Conservation (phyloP, 2,888 invertebrate species). For the Carcina quercana region DNA sequence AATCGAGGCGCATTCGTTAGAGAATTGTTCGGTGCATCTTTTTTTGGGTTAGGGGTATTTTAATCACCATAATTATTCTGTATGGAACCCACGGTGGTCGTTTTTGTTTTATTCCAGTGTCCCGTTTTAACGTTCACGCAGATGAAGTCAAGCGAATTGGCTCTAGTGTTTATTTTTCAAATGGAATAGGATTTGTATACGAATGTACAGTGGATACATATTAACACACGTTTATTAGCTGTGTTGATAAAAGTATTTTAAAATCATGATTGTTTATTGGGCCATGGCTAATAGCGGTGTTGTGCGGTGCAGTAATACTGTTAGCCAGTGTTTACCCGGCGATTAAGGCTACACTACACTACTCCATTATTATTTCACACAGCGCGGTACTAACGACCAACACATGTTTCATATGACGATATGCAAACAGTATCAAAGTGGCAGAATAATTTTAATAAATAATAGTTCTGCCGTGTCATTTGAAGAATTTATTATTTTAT, state of each 20-base stretch:
- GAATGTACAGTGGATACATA: no score
- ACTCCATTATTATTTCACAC: slow-evolving; percentile 18
- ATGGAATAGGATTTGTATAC: no score
- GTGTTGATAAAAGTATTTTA: slow-evolving; percentile 7
- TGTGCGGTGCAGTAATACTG: slow-evolving; percentile 1
- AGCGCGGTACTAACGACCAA: slow-evolving; percentile 10
- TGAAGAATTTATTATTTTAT: no score
- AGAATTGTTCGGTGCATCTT: no score
- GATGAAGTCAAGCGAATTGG: neutral
- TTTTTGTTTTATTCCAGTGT: neutral
- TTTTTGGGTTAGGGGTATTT: no score
- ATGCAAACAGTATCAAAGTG: slow-evolving; percentile 14
- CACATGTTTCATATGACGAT: slow-evolving; percentile 13
- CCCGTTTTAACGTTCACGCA: neutral
- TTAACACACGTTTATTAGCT: no score
- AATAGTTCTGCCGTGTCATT: no score
- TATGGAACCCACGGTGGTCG: neutral
- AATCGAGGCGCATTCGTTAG: no score
- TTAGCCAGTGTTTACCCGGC: slow-evolving; percentile 11
- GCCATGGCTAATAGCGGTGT: slow-evolving; percentile 11
- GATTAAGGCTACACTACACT: slow-evolving; percentile 13
- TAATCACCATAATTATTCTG: no score
- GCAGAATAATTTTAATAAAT: no score
- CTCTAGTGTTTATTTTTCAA: no score
- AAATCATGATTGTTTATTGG: slow-evolving; percentile 16